Evolutionary conservation across 2,888 invertebrate species (phyloP).

Genomic region (Lasioglossum marginatum): DNA sequence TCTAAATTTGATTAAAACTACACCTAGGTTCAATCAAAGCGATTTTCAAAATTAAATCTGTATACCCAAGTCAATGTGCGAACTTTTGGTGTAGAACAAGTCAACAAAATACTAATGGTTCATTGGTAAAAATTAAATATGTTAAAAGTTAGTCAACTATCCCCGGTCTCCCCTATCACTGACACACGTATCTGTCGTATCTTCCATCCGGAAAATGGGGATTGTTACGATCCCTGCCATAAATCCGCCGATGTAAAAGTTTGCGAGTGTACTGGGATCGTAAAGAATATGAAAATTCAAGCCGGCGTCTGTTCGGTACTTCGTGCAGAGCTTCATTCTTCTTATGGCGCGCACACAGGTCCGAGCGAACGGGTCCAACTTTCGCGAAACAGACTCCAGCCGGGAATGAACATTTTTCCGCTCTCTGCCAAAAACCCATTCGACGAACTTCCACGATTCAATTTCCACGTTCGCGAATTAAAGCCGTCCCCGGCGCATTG

Average conservation of each 20-base stretch:
- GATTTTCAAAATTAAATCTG: too few species aligned
- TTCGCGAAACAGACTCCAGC: background rate
- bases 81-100: too few species aligned
- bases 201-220: background rate
- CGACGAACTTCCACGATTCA: conserved; percentile 10
- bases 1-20: too few species aligned
- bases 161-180: too few species aligned
- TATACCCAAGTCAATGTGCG: too few species aligned
- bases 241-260: background rate
- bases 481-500: conserved; percentile 16
- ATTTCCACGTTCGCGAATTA: conserved; percentile 23
- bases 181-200: background rate
- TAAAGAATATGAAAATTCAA: conserved; percentile 1
- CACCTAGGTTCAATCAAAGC: too few species aligned
- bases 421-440: background rate
- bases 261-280: background rate
- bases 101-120: too few species aligned
- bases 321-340: background rate
- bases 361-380: background rate
- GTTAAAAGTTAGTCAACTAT: too few species aligned
- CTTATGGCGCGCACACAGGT: background rate
- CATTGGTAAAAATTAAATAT: too few species aligned
- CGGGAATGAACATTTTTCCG: background rate
- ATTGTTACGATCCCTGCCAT: background rate
- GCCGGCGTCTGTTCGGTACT: background rate